phyloP scores from a whole-genome alignment of 2,888 invertebrate species.

The Prosapia bicincta region DNA sequence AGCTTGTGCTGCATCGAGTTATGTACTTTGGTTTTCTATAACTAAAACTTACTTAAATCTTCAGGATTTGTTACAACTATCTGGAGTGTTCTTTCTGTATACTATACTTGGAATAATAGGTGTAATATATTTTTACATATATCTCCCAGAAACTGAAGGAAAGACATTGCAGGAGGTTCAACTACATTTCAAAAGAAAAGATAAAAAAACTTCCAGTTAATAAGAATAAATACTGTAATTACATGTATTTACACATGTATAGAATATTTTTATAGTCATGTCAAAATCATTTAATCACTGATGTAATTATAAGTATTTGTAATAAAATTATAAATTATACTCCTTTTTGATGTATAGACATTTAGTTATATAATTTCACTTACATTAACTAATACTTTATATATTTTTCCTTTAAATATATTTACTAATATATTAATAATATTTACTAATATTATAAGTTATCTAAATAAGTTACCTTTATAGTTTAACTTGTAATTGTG shows the following conservation, averaged over 20 bases:
- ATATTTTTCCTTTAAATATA: too few relatives aligned
- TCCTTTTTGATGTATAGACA: too few relatives aligned
- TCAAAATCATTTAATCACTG: too few relatives aligned
- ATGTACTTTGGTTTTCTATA: slow-evolving; percentile 51
- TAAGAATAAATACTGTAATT: neutral
- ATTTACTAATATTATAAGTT: too few relatives aligned
- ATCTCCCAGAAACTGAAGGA: slow-evolving; percentile 79
- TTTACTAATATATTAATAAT: too few relatives aligned
- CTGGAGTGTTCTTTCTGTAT: slow-evolving; percentile 40
- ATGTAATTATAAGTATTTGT: too few relatives aligned
- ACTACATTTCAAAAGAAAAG: neutral
- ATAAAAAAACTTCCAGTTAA: neutral
- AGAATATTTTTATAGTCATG: too few relatives aligned
- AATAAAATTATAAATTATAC: too few relatives aligned
- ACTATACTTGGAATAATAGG: slow-evolving; percentile 53
- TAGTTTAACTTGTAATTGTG: too few relatives aligned
- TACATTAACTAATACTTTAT: too few relatives aligned
- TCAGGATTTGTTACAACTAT: slow-evolving; percentile 26
- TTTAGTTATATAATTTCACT: too few relatives aligned
- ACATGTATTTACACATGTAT: neutral
- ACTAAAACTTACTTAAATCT: slow-evolving; percentile 49
- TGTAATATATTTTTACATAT: slow-evolving; percentile 58
- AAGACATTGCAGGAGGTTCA: slow-evolving; percentile 53
- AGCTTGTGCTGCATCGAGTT: slow-evolving; percentile 52
- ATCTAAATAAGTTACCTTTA: too few relatives aligned